phyloP scores from a whole-genome alignment of 2,888 invertebrate genomes.

The Antheraea yamamai region DNA sequence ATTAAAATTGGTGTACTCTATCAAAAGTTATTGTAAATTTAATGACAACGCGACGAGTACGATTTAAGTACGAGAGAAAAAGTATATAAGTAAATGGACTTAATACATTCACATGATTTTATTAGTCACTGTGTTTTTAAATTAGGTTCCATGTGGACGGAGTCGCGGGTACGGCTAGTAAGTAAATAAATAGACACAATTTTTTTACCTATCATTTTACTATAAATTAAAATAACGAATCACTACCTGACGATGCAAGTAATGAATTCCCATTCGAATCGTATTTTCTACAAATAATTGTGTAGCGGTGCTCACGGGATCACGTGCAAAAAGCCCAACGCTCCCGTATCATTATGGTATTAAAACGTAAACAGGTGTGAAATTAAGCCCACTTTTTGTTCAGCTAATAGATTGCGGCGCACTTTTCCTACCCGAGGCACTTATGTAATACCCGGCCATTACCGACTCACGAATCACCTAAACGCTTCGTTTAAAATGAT shows the following conservation, averaged over 20 bases:
- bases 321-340: slow-evolving; percentile 67
- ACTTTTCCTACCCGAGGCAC: slow-evolving; percentile 64
- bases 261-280: slow-evolving; percentile 1
- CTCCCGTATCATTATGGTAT: slow-evolving; percentile 71
- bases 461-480: slow-evolving; percentile 71
- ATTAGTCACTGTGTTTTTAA: too few relatives aligned
- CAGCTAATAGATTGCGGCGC: slow-evolving; percentile 72
- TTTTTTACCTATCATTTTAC: not conserved
- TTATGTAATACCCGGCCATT: slow-evolving; percentile 70
- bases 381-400: slow-evolving; percentile 77
- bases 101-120: too few relatives aligned
- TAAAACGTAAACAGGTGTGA: slow-evolving; percentile 79
- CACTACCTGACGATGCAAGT: not conserved
- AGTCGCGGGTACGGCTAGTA: too few relatives aligned
- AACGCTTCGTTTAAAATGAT: slow-evolving; percentile 73
- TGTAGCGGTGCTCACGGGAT: slow-evolving; percentile 37
- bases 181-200: too few relatives aligned
- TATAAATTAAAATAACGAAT: not conserved
- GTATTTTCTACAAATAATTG: slow-evolving; percentile 41
- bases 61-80: too few relatives aligned
- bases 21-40: too few relatives aligned
- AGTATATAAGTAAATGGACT: too few relatives aligned
- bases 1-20: too few relatives aligned
- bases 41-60: too few relatives aligned
- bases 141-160: too few relatives aligned